phyloP scores from a whole-genome alignment of 2,888 invertebrate genomes.

The Ramazzottius varieornatus region DNA sequence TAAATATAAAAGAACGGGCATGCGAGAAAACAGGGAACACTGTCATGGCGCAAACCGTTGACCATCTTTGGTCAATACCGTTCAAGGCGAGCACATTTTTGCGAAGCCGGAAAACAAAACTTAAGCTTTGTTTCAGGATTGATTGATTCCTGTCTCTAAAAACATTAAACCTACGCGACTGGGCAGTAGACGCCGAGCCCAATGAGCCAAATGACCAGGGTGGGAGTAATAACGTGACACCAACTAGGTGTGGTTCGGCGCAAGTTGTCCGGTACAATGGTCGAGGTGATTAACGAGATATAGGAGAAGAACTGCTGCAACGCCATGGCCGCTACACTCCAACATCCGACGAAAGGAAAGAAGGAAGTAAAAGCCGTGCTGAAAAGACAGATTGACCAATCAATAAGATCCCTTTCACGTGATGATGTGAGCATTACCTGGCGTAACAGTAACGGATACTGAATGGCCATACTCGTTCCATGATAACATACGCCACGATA shows the following conservation, averaged over 20 bases:
- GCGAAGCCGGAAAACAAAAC: too few species aligned
- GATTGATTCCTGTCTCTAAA: neutral
- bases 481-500: neutral
- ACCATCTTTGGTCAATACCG: neutral
- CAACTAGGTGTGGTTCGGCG: too few species aligned
- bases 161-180: neutral
- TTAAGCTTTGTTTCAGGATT: too few species aligned
- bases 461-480: neutral
- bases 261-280: too few species aligned
- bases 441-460: neutral
- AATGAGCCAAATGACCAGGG: neutral
- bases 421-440: neutral
- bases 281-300: too few species aligned
- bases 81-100: neutral
- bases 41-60: too few species aligned
- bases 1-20: neutral
- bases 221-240: too few species aligned
- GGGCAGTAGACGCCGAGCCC: neutral
- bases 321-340: neutral
- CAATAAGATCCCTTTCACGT: too few species aligned
- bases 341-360: neutral
- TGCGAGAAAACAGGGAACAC: too few species aligned
- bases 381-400: too few species aligned
- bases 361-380: neutral
- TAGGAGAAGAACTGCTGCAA: neutral